These are phyloP conservation scores for Hemitrygon akajei DNA, from an alignment of 2,797 vertebrate species.

Conservation along the genomic window DNA sequence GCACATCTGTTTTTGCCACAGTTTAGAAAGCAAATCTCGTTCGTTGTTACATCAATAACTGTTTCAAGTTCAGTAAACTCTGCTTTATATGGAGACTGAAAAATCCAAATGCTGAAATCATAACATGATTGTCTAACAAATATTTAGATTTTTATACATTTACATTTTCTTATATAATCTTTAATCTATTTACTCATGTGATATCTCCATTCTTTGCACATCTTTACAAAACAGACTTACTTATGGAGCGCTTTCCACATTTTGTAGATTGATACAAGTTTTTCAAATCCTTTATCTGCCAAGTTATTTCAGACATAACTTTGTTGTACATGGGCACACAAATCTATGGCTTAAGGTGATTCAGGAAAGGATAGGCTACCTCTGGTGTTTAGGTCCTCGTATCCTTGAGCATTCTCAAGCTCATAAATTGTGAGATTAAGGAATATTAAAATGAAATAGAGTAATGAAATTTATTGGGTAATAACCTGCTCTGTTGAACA, in stretches of 20 bases:
- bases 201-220: conserved; percentile 5
- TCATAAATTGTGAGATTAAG: conserved; percentile 72
- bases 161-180: neutral
- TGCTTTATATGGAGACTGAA: neutral
- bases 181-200: neutral
- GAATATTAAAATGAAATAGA: neutral
- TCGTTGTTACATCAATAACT: neutral
- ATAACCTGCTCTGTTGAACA: neutral
- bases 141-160: neutral
- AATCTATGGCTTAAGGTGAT: too few relatives aligned
- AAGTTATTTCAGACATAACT: conserved; percentile 50
- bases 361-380: too few relatives aligned
- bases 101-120: neutral
- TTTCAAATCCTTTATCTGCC: conserved; percentile 69
- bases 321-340: too few relatives aligned
- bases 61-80: neutral
- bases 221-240: conserved; percentile 47
- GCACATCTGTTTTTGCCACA: neutral
- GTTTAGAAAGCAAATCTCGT: neutral
- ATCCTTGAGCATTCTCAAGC: conserved; percentile 82
- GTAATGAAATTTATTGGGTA: neutral
- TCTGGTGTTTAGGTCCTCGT: conserved; percentile 43
- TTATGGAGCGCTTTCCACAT: conserved; percentile 82
- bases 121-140: neutral
- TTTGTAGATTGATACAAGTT: conserved; percentile 71